Evolutionary conservation across 2,888 invertebrate genomes (phyloP).

Genomic region (Hedya salicella): DNA sequence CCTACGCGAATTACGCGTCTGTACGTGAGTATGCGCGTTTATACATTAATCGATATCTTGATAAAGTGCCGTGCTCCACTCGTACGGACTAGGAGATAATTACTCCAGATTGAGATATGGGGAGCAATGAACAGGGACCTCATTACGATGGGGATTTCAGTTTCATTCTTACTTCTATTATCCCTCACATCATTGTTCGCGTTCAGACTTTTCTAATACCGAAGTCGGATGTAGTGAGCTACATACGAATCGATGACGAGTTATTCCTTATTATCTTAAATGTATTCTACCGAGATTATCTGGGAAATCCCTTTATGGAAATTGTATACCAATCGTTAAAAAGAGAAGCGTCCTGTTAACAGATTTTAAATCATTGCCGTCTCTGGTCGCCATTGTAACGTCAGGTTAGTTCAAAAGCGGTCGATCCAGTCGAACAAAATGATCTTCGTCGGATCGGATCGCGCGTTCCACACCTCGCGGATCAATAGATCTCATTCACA

Average conservation of each 20-base stretch:
- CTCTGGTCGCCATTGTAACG: constrained; percentile 81
- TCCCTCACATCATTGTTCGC: constrained; percentile 65
- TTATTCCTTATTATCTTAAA: constrained; percentile 74
- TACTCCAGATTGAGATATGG: constrained; percentile 67
- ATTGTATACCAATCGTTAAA: constrained; percentile 85
- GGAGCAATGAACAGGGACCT: constrained; percentile 64
- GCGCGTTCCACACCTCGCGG: constrained; percentile 80
- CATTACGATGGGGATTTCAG: constrained; percentile 69
- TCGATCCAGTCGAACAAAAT: constrained; percentile 82
- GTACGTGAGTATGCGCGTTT: constrained; percentile 32
- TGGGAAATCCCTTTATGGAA: constrained; percentile 82
- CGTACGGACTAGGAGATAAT: constrained; percentile 67
- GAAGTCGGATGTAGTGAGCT: background rate
- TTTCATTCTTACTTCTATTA: constrained; percentile 62
- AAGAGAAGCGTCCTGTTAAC: constrained; percentile 84
- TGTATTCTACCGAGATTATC: constrained; percentile 74
- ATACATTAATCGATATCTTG: constrained; percentile 54
- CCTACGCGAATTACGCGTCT: constrained; percentile 25
- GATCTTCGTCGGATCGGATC: constrained; percentile 78
- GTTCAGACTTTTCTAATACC: constrained; percentile 46
- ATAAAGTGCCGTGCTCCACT: constrained; percentile 53
- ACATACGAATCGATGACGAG: constrained; percentile 51
- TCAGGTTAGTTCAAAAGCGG: constrained; percentile 84
- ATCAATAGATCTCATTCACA: constrained; percentile 85
- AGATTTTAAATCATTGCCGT: constrained; percentile 86